phyloP scores from a whole-genome alignment of 2,113 vertebrate genomes.

The Eptesicus fuscus region DNA sequence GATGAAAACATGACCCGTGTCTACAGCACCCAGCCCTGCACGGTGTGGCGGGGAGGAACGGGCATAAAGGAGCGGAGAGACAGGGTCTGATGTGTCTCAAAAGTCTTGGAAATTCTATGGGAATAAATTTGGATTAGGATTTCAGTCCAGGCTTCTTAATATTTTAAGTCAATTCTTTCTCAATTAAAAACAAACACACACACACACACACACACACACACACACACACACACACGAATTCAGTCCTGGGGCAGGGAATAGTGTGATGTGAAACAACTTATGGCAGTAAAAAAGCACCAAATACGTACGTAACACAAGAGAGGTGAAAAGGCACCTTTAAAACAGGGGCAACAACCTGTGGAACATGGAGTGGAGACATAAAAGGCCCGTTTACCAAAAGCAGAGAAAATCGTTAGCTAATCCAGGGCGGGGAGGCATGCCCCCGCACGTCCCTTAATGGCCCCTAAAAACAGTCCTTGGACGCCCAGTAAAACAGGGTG shows the following conservation, averaged over 20 bases:
- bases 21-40: neutral
- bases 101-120: neutral
- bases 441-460: neutral
- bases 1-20: neutral
- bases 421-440: neutral
- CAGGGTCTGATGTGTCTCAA: neutral
- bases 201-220: neutral
- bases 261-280: neutral
- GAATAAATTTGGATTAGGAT: neutral
- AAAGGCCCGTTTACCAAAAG: neutral
- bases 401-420: neutral
- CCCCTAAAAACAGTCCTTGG: neutral
- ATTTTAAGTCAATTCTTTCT: neutral
- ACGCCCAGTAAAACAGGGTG: neutral
- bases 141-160: neutral
- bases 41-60: neutral
- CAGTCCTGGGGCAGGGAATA: neutral
- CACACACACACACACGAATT: neutral
- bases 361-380: neutral
- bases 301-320: accelerated
- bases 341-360: neutral
- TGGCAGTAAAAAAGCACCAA: neutral
- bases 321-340: neutral
- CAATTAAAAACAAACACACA: neutral
- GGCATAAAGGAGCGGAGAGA: neutral